These are phyloP conservation scores for Origma solitaria DNA, from an alignment of 2,113 vertebrate genomes.

Conservation along the genomic window DNA sequence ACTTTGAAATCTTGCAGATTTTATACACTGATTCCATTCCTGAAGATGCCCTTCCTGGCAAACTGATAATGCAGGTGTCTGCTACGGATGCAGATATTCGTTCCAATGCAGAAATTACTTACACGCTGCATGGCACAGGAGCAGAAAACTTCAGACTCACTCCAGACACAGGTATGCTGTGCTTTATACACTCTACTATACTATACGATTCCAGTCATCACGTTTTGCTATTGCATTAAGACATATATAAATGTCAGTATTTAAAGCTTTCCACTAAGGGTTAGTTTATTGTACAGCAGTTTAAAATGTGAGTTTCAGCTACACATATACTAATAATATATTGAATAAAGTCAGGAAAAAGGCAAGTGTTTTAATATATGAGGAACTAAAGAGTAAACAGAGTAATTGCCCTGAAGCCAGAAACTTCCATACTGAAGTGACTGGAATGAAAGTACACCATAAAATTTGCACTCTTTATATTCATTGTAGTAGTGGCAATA, in stretches of 20 bases:
- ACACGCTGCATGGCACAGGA: constrained; percentile 82
- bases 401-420: neutral
- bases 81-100: constrained; percentile 93
- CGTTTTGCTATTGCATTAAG: neutral
- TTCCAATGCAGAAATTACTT: constrained; percentile 92
- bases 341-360: neutral
- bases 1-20: constrained; percentile 70
- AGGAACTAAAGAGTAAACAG: neutral
- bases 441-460: neutral
- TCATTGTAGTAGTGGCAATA: neutral
- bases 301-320: neutral
- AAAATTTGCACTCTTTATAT: neutral
- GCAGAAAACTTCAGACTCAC: constrained; percentile 87
- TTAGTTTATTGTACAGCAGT: neutral
- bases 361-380: neutral
- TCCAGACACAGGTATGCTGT: constrained; percentile 91
- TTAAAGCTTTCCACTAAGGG: neutral
- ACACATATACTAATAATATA: neutral
- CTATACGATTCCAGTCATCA: neutral
- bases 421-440: neutral
- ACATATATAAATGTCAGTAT: neutral
- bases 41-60: constrained; percentile 86
- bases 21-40: constrained; percentile 83
- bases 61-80: constrained; percentile 87
- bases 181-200: too few species aligned